Evolutionary conservation across 2,797 vertebrate species (phyloP), one percentile per base, ranked within the genome.

Genomic region (Anguilla anguilla): DNA sequence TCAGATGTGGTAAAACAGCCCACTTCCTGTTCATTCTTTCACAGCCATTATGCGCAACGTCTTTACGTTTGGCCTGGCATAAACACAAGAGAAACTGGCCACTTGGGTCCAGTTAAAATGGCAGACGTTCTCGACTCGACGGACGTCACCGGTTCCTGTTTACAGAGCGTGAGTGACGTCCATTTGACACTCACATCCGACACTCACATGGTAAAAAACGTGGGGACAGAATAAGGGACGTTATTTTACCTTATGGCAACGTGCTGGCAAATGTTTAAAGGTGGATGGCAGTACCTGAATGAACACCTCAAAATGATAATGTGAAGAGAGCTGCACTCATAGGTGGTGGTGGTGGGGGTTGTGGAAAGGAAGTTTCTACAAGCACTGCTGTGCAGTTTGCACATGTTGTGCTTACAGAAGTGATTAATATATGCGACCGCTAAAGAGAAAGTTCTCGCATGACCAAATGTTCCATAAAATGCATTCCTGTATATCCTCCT

Each of bases 81-180:
- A 82, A 82, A 82, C 79, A 82, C 79, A 82, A 82, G 46, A 35
- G 13, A 49, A 82, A 49, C 4, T n/a, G n/a, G 79, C 39, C 79
- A 25, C 79, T 51, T 25, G 79, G 79, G 79, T 13, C 43, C 46
- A 49, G 19, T 82, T 82, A 82, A 82, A 82, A 82, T 82, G 19
- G 17, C 79, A 82, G 43, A 19, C 19, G 9, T 82, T 25, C 46
- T 82, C 46, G 9, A 11, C 6, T 13, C 19, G 51, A 49, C 46
- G 51, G 2, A 15, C 6, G 25, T 82, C 79, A 82, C 46, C 10
- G 51, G 43, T 49, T 82, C 79, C 79, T 82, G 43, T 82, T 46
- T 51, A 82, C 25, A n/a, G 2, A n/a, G 43, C 1, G 17, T 49
- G 77, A 49, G 43, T 49, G 79, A 13, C 46, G 17, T 82, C 6